Percentiles rank a stretch among this genome's conserved stretches.
Conservation (phyloP, 2,888 invertebrate genomes). For the Dilophus febrilis region DNA sequence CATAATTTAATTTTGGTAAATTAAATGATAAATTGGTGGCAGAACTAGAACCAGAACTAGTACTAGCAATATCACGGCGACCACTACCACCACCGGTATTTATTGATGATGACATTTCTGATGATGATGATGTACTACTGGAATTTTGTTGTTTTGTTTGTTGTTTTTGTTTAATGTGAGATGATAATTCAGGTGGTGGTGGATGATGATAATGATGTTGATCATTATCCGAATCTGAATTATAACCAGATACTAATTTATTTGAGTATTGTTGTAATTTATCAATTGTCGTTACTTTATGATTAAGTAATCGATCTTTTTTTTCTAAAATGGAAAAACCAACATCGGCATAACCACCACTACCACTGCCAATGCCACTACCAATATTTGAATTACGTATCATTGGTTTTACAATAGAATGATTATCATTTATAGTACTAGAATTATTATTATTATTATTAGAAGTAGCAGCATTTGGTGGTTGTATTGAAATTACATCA, state of each 20-base stretch:
- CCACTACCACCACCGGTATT: neutral
- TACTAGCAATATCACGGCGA: no score
- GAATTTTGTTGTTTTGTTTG: neutral
- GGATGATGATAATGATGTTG: conserved; percentile 9
- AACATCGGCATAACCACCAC: conserved; percentile 84
- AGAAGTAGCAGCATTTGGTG: conserved; percentile 12
- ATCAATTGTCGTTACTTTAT: conserved; percentile 27
- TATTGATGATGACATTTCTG: conserved; percentile 22
- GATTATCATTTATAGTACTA: neutral
- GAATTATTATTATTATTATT: conserved; percentile 9
- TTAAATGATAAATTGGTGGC: conserved; percentile 17
- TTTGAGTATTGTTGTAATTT: conserved; percentile 7
- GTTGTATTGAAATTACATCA: conserved; percentile 16
- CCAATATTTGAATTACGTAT: conserved; percentile 11
- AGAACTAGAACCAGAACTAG: no score
- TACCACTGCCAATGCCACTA: no score
- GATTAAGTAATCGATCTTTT: conserved; percentile 29
- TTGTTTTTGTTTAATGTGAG: conserved; percentile 29
- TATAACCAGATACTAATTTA: conserved; percentile 59
- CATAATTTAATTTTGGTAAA: conserved; percentile 53
- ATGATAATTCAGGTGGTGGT: neutral
- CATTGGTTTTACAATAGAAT: neutral
- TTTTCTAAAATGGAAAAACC: conserved; percentile 85
- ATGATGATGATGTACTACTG: conserved; percentile 24
- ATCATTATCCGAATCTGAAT: conserved; percentile 44